These are phyloP conservation scores for Sebastes glaucus DNA, from an alignment of 2,797 vertebrate species.

Conservation along the genomic window DNA sequence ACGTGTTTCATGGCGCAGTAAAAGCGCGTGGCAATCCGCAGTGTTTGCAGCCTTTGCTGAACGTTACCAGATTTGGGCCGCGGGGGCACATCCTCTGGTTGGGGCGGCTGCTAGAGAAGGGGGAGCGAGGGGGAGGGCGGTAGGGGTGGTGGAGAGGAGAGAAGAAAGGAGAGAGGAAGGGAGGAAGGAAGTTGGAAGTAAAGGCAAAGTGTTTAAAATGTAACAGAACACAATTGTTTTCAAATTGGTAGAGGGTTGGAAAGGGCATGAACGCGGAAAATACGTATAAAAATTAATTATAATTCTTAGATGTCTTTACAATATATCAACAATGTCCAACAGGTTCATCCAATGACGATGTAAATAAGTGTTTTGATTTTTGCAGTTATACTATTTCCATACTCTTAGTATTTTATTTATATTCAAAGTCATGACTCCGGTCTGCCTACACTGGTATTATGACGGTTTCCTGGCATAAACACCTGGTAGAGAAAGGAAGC, in stretches of 20 bases:
- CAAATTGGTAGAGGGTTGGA: slow-evolving; percentile 52
- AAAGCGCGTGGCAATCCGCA: slow-evolving; percentile 85
- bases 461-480: background rate
- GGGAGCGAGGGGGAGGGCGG: slow-evolving; percentile 62
- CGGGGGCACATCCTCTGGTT: slow-evolving; percentile 79
- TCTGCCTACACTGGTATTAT: slow-evolving; percentile 1
- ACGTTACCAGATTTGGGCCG: slow-evolving; percentile 85
- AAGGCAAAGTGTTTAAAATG: slow-evolving; percentile 81
- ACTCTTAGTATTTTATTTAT: background rate
- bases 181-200: slow-evolving; percentile 84
- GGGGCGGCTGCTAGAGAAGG: slow-evolving; percentile 80
- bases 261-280: slow-evolving; percentile 53
- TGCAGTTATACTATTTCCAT: background rate
- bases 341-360: background rate
- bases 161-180: slow-evolving; percentile 74
- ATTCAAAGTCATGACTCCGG: slow-evolving; percentile 2
- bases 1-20: slow-evolving; percentile 86
- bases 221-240: slow-evolving; percentile 65
- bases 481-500: slow-evolving; percentile 33
- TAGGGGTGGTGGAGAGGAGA: slow-evolving; percentile 75
- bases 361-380: background rate
- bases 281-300: background rate
- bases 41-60: slow-evolving; percentile 86
- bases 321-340: background rate
- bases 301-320: background rate